Evolutionary conservation across 1,140 invertebrate genomes (phyloP).

Genomic region (Heliconius nattereri): DNA sequence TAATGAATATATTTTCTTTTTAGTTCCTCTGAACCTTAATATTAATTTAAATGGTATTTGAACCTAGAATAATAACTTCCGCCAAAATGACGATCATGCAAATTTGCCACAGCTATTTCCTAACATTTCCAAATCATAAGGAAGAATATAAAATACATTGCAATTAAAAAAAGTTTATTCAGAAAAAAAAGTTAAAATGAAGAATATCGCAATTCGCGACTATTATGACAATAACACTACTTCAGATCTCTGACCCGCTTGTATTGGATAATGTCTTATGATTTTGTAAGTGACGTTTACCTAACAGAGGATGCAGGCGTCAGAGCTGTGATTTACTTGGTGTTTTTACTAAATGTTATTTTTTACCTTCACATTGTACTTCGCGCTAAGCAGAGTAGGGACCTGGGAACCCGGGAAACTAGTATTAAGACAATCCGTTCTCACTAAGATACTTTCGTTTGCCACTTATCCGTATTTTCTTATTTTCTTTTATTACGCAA

Average conservation of each 20-base stretch:
- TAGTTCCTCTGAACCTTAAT: not conserved
- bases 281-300: constrained; percentile 5
- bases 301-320: not conserved
- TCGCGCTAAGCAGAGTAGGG: not conserved
- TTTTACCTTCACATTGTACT: not conserved
- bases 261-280: constrained; percentile 8
- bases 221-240: not conserved
- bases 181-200: not conserved
- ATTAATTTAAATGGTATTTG: no score
- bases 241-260: not conserved
- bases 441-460: no score
- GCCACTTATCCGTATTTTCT: not conserved
- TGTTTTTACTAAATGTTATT: not conserved
- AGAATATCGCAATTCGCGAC: not conserved
- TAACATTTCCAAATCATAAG: not conserved
- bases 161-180: not conserved
- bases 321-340: not conserved
- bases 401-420: not conserved
- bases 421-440: not conserved
- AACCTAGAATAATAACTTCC: no score
- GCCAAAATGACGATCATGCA: no score
- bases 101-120: not conserved
- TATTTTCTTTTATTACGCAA: no score
- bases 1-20: not conserved
- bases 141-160: not conserved